Evolutionary conservation across 2,888 invertebrate species (phyloP), one percentile per base, ranked within the genome.

Genomic region (Endotricha flammealis): DNA sequence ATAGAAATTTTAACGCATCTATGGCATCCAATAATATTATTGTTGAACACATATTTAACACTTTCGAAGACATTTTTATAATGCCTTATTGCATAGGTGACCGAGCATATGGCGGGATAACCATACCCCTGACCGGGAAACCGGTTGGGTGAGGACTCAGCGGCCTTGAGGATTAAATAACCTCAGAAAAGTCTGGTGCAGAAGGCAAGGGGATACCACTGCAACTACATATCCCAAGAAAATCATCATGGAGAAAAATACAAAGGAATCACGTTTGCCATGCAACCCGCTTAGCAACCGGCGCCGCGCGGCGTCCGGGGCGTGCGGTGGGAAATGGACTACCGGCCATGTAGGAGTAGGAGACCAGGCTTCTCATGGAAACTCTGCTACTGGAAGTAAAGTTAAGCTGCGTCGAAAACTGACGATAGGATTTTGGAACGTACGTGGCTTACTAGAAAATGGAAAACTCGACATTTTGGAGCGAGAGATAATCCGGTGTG

Each of bases 1-100:
- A 70, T 8, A 78, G 39, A 2, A 74, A 42, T 22, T 71, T 57
- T 4, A 64, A 41, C 0, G 62, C 64, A 31, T 65, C 57, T 1
- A 46, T 31, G 3, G 40, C 11, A 0, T 55, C 5, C 1, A 50
- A 17, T n/a, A 46, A 41, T 11, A 55, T 22, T 7, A 55, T 9
- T 7, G n/a, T n/a, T n/a, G n/a, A n/a, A n/a, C n/a, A n/a, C n/a
- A n/a, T n/a, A n/a, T n/a, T n/a, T n/a, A n/a, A n/a, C n/a, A n/a
- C n/a, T n/a, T n/a, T n/a, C n/a, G n/a, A n/a, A n/a, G n/a, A n/a
- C n/a, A n/a, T n/a, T n/a, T n/a, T n/a, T n/a, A n/a, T n/a, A n/a
- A n/a, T n/a, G n/a, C n/a, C n/a, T n/a, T n/a, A n/a, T n/a, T n/a
- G n/a, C n/a, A n/a, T n/a, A n/a, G n/a, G n/a, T n/a, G n/a, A n/a